phyloP scores from a whole-genome alignment of 2,113 vertebrate genomes.

The Phylloscopus trochiloides region DNA sequence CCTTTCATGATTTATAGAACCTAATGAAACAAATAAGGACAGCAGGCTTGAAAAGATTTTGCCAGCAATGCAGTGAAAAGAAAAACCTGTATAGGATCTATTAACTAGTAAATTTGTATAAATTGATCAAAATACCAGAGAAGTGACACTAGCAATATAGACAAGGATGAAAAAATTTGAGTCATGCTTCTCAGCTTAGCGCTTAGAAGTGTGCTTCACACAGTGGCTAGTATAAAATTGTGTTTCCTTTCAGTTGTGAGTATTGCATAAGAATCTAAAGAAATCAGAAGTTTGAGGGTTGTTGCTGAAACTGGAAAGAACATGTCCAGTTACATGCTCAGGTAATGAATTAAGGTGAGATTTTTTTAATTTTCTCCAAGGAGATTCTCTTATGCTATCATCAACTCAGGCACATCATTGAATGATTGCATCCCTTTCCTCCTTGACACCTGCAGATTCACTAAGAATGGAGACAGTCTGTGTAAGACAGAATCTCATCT shows the following conservation, averaged over 20 bases:
- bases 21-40: constrained; percentile 21
- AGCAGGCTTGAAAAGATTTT: constrained; percentile 21
- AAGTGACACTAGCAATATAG: background rate
- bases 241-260: background rate
- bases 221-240: background rate
- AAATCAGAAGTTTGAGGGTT: background rate
- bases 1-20: background rate
- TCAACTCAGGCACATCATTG: background rate
- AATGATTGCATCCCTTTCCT: background rate
- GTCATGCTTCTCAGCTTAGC: background rate
- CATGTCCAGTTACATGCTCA: background rate
- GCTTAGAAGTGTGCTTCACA: background rate
- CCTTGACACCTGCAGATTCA: background rate
- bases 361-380: background rate
- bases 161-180: background rate
- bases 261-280: background rate
- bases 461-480: background rate
- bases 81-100: background rate
- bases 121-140: background rate
- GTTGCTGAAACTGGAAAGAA: background rate
- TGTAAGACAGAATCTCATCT: background rate
- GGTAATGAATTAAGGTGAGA: background rate
- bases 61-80: background rate
- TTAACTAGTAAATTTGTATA: constrained; percentile 9
- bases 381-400: background rate